Base-by-base conservation (phyloP, 2,888 invertebrate genomes). In the Sicus ferrugineus region DNA sequence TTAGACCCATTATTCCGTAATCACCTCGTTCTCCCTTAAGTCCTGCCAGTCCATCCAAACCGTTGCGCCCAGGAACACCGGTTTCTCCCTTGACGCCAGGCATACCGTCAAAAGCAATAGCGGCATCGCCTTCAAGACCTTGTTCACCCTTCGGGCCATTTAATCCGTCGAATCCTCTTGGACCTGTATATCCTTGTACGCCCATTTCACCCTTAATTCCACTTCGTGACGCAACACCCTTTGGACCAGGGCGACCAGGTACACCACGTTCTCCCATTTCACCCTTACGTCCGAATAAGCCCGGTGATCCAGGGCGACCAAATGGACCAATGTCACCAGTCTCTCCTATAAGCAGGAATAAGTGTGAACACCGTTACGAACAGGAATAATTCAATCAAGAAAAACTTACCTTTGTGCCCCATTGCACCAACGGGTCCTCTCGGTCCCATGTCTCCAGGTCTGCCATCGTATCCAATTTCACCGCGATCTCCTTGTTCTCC, bases 181-280 rank as follows among this genome's bases (percentile, higher is more conserved):
- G 77, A 21, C 90, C 90, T 69, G 77, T 76, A 28, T 73, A 71
- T 11, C 90, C 90, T 19, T 80, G 73, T 38, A 86, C 85, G 67
- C 91, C 91, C 3, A 56, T 42, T 23, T 90, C 89, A 46, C 92
- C 92, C 80, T 89, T 89, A 70, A 87, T 85, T 2, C 91, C 91
- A 73, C 88, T 89, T 64, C 88, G 86, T 0, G 90, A 86, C 61
- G 87, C 84, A n/a, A 90, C 89, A 71, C 93, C 93, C 75, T 84
- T 86, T 1, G 73, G 67, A 65, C 84, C 84, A 0, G 14, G 46
- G 0, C 63, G 48, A 2, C 85, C 85, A 14, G 74, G 67, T 5
- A 54, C 56, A 64, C 85, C 84, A 4, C 50, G 65, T 3, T 77
- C 79, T 54, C 85, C 85, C 2, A 59, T 67, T 70, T 70, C 76